Base-by-base conservation (phyloP, 2,797 vertebrate genomes). In the Cryptoblepharus egeriae region DNA sequence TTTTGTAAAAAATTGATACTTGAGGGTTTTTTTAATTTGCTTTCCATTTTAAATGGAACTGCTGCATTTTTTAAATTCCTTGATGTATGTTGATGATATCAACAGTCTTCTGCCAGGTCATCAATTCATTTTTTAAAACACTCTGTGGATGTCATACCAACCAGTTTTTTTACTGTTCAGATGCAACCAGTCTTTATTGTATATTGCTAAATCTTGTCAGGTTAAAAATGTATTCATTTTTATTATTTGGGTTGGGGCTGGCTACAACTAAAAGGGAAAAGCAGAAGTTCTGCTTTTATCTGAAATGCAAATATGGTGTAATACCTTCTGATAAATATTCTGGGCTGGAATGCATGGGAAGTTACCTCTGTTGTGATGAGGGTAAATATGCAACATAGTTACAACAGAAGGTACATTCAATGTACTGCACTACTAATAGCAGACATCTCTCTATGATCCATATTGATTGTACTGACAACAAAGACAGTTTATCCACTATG, bases 11-110 rank as follows among this genome's bases (percentile, higher is more conserved):
- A 92, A 87, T 93, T 82, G 87, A 30, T 86, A 88, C 81, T 73
- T 92, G 91, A 90, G 90, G 49, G 15, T 90, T 89, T 93, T 94
- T 92, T 85, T 75, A 67, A 89, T 93, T 89, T 93, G 90, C 91
- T 94, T 95, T 93, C 94, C 87, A 95, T 93, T 90, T 92, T 89
- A 83, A 93, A 88, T 89, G 75, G 73, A 92, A 94, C 93, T 93
- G 88, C 91, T 93, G 89, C 92, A 39, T 93, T 95, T 94, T 93
- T 88, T 83, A 91, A 75, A 88, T 85, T 89, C 81, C 86, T 88
- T 83, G 80, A 88, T 86, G 85, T 83, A 3, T 80, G 85, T 88
- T 88, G 93, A 75, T 88, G 79, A 74, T 68, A 39, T 74, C 93
- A 94, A 89, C 84, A 90, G 93, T 37, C 88, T 88, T 93, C 77